Base-by-base conservation (phyloP, 2,113 vertebrate species). In the Urocolius indicus region DNA sequence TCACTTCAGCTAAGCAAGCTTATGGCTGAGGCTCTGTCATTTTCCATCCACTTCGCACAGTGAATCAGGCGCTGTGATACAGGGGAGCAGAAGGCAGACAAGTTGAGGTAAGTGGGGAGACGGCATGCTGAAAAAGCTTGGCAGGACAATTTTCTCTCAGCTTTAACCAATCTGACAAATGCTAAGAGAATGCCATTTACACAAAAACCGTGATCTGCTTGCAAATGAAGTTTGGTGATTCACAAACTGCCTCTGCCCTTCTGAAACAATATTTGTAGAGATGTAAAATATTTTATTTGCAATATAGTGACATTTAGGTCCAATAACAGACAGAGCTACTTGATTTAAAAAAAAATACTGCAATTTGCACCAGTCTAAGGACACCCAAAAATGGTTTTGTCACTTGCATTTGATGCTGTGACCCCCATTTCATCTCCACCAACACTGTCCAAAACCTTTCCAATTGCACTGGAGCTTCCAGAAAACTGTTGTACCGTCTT, bases 141-240 rank as follows among this genome's bases (percentile, higher is more conserved):
- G 89, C 84, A 87, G 68, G 84, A 45, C 61, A 54, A 45, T 76
- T 82, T 94, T 79, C 59, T 77, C 91, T 81, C 38, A 52, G 61
- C 38, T 83, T 90, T 91, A 77, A 93, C 75, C 43, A 73, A 94
- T 55, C 38, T 71, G 59, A 90, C 74, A 85, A 95, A 94, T 86
- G 27, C 51, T 69, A 73, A 91, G 75, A 73, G 69, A 89, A 85
- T 46, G 16, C 32, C 71, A 73, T 90, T 91, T 89, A 77, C 59
- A 59, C 74, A 34, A 71, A 92, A 92, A 75, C 14, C 26, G 2
- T 69, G 24, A 52, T 87, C 51, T 80, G 75, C 51, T 48, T 91
- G 55, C 68, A 94, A 80, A 90, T 85, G 79, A 75, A 87, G 54
- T 82, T 83, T 69, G 18, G 38, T 86, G 87, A 90, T 89, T 90